Base-by-base conservation (phyloP, 2,797 vertebrate genomes). In the Rhabdomys pumilio region DNA sequence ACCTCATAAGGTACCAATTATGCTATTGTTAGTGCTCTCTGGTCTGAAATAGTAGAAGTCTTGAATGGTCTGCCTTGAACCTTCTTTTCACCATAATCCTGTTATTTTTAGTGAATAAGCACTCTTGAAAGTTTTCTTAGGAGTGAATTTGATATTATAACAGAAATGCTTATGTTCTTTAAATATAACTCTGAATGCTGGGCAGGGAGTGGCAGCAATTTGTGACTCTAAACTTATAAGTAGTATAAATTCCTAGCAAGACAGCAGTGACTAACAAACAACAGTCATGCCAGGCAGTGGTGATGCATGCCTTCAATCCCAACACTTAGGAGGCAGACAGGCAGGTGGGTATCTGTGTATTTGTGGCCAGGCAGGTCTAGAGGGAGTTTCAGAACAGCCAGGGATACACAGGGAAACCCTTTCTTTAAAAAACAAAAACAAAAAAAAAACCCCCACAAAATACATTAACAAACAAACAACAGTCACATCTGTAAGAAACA, bases 101-200 rank as follows among this genome's bases (percentile, higher is more conserved):
- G 57, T 91, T 97, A 96, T 94, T 97, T 97, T 96, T 94, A 89
- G 87, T 76, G 86, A 97, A 88, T 20, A 86, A 50, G 9, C 31
- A 93, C 90, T 86, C 75, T 69, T 86, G 38, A 93, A 90, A 65
- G 17, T 47, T 86, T 80, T 95, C 81, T 77, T 79, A 57, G 75
- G 73, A 93, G 86, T 90, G 24, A 38, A 77, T 82, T 67, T 93
- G 85, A 96, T 92, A 88, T 88, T 92, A 76, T 76, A 95, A 94
- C 72, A 96, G 53, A 96, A 96, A 94, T 24, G 34, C 20, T 91
- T 92, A 85, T 63, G 61, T 92, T 89, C 80, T 91, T 96, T 95
- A 96, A 97, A 90, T 94, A 87, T 75, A 95, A 94, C 73, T 91
- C 57, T 94, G 61, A 96, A 77, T 92, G 24, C 31, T 57, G 69